Base-by-base conservation (phyloP, 2,888 invertebrate genomes). In the Eristalis tenax region DNA sequence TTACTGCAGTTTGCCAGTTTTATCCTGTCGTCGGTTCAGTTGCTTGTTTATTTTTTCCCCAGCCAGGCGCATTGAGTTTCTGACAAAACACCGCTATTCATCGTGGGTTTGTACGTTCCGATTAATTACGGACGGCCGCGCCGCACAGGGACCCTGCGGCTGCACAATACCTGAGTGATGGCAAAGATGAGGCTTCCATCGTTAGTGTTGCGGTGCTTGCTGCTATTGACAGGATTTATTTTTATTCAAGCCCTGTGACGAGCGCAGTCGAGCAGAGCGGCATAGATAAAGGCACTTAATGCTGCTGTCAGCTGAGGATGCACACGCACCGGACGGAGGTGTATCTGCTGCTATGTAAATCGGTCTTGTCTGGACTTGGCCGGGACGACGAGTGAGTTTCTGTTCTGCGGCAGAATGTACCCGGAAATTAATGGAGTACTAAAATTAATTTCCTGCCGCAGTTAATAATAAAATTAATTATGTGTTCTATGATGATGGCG, bases 151-250 rank as follows among this genome's bases (percentile, higher is more conserved):
- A 50, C 22, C 22, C 23, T 38, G 15, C 8, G 28, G 56, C 15
- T 69, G 56, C 23, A 69, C 32, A 79, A 40, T 26, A 8, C 11
- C 61, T 11, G 15, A 68, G 43, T 26, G 59, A 40, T 68, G 26
- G 50, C 59, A 74, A 26, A 32, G 68, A 73, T 73, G 40, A 56
- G 18, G 61, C 61, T 50, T n/a, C 43, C 59, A 57, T 64, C 71
- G 71, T 73, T 79, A 78, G 38, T 43, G 40, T n/a, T 56, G 40
- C 69, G 63, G 23, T 70, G n/a, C 18, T 4, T 1, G 32, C 32
- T 56, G 69, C 64, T 10, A 81, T 75, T 69, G 69, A 64, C 69
- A 81, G 80, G 80, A 75, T 81, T 81, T 75, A 81, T 81, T 81
- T 75, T 64, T 40, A 23, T 61, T 73, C 35, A 32, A 64, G 43